phyloP scores from a whole-genome alignment of 1,140 invertebrate genomes.

The Philopotamus ludificatus region DNA sequence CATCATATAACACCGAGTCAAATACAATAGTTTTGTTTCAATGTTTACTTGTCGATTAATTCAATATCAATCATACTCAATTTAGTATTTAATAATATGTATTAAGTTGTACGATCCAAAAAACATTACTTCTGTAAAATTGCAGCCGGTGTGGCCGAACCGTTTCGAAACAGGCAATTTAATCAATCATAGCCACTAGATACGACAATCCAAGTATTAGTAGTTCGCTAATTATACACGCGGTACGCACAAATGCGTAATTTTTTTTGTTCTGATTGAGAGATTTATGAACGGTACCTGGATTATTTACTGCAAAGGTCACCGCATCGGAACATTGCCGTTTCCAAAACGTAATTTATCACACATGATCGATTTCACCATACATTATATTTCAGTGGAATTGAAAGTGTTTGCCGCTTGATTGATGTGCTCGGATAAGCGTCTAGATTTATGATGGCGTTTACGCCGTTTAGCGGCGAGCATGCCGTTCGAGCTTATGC shows the following conservation, averaged over 20 bases:
- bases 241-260: constrained; percentile 12
- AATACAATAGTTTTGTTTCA: too few species aligned
- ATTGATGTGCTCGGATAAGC: constrained; percentile 2
- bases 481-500: too few species aligned
- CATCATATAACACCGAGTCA: too few species aligned
- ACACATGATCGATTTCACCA: not conserved
- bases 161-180: too few species aligned
- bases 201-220: too few species aligned
- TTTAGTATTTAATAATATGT: too few species aligned
- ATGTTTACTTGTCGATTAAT: too few species aligned
- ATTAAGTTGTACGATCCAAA: too few species aligned
- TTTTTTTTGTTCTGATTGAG: not conserved
- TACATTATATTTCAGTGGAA: not conserved
- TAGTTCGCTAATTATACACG: not conserved
- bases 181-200: too few species aligned
- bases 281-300: constrained; percentile 5
- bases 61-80: too few species aligned
- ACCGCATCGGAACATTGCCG: not conserved
- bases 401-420: constrained; percentile 3
- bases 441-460: not conserved
- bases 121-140: too few species aligned
- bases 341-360: not conserved
- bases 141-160: too few species aligned
- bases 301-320: constrained; percentile 16
- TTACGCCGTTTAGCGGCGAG: not conserved